Evolutionary conservation across 2,888 invertebrate species (phyloP), one percentile per base, ranked within the genome.

Genomic region (Plagodis pulveraria): DNA sequence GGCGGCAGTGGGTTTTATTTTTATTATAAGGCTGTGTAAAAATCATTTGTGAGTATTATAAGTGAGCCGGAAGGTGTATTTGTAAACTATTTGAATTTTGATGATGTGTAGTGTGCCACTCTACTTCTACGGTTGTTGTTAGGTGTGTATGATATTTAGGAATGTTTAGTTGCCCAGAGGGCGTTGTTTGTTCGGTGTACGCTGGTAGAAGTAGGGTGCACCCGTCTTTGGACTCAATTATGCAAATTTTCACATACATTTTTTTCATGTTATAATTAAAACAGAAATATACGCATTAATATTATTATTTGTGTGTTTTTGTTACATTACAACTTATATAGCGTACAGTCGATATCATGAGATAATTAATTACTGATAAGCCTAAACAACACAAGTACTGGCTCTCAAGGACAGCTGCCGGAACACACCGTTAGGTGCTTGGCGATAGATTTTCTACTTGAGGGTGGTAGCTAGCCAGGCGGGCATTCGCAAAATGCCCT

Each of bases 221-320:
- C 71, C 56, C 61, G 76, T 76, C 75, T 77, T 76, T 73, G 70
- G 74, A 83, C 76, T 84, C 78, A 75, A 86, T 86, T 86, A 87
- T 85, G 90, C 89, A 84, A 86, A 85, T 86, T 88, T 86, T 89
- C 88, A 87, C 86, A 81, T 85, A 82, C 80, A 81, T 88, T 85
- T 86, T 90, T 91, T 88, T 83, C 87, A 89, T 90, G 91, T 91
- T 87, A 87, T 84, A 84, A 83, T 87, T 86, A 89, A 89, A 87
- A 80, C 83, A 81, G 87, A 89, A 90, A 81, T 91, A 91, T 90
- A 89, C 83, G 86, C 89, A 89, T 89, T 87, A 86, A 87, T 86
- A 87, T 83, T 79, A 81, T 57, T 52, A 64, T 50, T 61, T 51
- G 12, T 57, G 65, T 65, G 58, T 86, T 87, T 87, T 71, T 73